Conservation (phyloP, 2,113 vertebrate genomes). For the Oreocharis arfaki region DNA sequence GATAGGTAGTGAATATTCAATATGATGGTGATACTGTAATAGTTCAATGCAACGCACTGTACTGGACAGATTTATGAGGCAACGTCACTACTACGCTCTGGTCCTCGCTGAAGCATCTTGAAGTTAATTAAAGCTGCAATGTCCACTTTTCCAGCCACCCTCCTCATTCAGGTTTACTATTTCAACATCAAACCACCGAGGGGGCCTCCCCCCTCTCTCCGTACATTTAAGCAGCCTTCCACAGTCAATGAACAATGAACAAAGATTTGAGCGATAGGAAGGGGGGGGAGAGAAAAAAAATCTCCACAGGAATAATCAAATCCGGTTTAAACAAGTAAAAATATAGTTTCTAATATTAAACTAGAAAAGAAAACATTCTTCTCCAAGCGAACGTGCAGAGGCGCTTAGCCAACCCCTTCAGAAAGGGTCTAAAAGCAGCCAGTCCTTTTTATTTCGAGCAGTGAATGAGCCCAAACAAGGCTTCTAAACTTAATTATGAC, state of each 20-base stretch:
- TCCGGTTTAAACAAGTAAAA: constrained; percentile 70
- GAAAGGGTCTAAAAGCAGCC: constrained; percentile 53
- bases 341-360: constrained; percentile 68
- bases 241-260: constrained; percentile 77
- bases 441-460: constrained; percentile 59
- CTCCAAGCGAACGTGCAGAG: constrained; percentile 15
- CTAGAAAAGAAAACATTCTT: constrained; percentile 57
- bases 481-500: constrained; percentile 69
- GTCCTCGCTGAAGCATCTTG: constrained; percentile 86
- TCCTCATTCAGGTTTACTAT: constrained; percentile 70
- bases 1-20: constrained; percentile 86
- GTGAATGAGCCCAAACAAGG: constrained; percentile 68
- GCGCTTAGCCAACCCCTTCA: constrained; percentile 60
- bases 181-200: constrained; percentile 63
- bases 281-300: neutral
- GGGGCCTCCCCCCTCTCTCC: constrained; percentile 50
- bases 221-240: constrained; percentile 68
- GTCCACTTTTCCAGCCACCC: constrained; percentile 77
- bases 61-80: constrained; percentile 88
- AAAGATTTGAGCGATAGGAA: constrained; percentile 72
- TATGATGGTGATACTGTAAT: constrained; percentile 86
- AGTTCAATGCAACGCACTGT: constrained; percentile 85
- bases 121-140: constrained; percentile 96
- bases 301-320: constrained; percentile 64
- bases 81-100: constrained; percentile 87